Conservation (phyloP, 2,888 invertebrate species). For the Noctua janthe region DNA sequence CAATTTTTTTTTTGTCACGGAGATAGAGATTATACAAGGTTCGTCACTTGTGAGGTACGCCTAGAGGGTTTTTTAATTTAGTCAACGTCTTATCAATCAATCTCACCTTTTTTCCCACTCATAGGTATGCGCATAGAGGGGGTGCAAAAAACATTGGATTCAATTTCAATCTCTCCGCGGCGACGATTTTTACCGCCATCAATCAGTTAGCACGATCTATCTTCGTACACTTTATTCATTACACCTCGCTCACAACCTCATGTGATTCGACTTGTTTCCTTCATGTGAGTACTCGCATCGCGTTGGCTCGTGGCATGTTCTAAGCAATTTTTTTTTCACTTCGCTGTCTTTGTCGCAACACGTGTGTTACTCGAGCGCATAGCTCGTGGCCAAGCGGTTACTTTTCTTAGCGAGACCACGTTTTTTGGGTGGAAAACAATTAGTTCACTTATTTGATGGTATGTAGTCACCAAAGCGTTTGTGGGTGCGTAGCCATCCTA, state of each 20-base stretch:
- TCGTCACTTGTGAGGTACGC: neutral
- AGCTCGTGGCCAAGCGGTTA: neutral
- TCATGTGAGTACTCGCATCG: neutral
- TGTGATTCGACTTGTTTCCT: neutral
- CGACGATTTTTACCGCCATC: constrained; percentile 33
- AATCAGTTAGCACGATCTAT: constrained; percentile 37
- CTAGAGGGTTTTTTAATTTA: neutral
- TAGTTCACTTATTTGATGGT: neutral
- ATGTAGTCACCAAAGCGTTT: neutral
- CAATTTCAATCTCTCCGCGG: neutral
- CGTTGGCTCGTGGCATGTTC: neutral
- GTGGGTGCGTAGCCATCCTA: neutral
- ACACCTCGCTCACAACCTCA: neutral
- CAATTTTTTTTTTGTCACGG: too few species aligned
- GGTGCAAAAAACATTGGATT: constrained; percentile 18
- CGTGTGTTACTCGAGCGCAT: neutral
- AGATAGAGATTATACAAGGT: neutral
- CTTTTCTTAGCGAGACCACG: neutral
- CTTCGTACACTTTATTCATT: constrained; percentile 26
- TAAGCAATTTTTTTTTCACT: neutral
- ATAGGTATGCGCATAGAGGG: neutral
- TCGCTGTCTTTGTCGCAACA: neutral
- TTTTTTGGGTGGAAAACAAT: neutral
- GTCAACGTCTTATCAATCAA: constrained; percentile 4
- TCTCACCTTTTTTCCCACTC: neutral